Evolutionary conservation across 2,888 invertebrate species (phyloP).

Genomic region (Drosophila hamatofila): DNA sequence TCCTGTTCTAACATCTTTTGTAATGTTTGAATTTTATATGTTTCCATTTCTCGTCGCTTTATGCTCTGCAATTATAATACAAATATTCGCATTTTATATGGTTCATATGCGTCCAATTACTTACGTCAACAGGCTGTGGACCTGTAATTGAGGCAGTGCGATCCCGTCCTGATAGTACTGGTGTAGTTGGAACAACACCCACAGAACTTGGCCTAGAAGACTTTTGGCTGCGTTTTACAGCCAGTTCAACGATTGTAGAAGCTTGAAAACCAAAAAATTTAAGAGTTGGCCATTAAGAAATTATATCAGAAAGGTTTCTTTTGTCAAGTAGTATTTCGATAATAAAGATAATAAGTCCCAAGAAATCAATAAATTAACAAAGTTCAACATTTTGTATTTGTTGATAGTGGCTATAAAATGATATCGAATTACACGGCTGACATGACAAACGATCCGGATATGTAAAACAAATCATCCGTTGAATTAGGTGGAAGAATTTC

Average conservation of each 20-base stretch:
- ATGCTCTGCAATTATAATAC: constrained; percentile 88
- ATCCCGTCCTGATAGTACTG: constrained; percentile 85
- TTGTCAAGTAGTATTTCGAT: background rate
- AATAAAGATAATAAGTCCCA: too few species aligned
- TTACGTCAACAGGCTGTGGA: constrained; percentile 94
- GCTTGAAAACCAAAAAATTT: constrained; percentile 85
- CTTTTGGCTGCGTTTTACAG: constrained; percentile 88
- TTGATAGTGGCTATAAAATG: too few species aligned
- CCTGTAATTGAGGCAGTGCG: constrained; percentile 90
- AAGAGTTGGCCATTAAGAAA: background rate
- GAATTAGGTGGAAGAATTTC: too few species aligned
- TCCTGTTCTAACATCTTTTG: constrained; percentile 96
- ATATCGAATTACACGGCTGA: too few species aligned
- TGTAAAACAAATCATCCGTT: too few species aligned
- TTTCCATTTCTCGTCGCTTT: constrained; percentile 93
- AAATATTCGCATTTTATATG: background rate
- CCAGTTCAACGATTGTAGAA: constrained; percentile 89
- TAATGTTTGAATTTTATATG: constrained; percentile 93
- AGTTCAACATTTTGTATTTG: too few species aligned
- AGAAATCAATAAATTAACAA: too few species aligned
- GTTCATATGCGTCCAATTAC: constrained; percentile 3
- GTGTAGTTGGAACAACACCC: constrained; percentile 87
- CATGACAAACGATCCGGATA: too few species aligned
- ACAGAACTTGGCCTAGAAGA: constrained; percentile 85
- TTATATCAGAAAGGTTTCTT: background rate